Percentiles rank a stretch among this genome's conserved stretches.
Conservation (phyloP, 2,113 vertebrate species). For the Baryphthengus martii region DNA sequence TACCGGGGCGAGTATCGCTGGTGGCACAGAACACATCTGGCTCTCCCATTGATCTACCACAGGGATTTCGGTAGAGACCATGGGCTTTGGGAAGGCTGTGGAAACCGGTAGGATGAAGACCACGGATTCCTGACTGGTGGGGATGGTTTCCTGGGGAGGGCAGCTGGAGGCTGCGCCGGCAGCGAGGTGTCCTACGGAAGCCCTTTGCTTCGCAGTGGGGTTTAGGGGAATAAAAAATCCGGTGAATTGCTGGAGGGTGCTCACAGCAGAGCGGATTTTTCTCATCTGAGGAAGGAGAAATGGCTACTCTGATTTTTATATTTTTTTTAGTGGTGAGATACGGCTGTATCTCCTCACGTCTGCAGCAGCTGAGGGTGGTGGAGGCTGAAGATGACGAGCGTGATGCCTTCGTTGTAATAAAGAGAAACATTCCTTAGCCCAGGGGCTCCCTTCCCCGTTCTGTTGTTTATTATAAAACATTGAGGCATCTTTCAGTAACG, state of each 20-base stretch:
- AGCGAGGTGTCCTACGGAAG: fast-evolving
- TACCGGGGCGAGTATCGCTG: not conserved
- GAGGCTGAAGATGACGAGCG: too few species aligned
- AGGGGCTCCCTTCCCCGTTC: not conserved
- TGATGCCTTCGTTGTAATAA: not conserved
- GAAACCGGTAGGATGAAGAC: not conserved
- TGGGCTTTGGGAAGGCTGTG: not conserved
- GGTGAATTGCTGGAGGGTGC: fast-evolving
- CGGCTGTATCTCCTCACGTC: fast-evolving
- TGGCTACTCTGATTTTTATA: not conserved
- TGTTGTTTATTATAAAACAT: not conserved
- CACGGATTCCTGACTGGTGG: fast-evolving
- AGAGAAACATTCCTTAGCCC: not conserved
- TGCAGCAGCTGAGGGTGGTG: fast-evolving
- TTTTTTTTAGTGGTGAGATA: too few species aligned
- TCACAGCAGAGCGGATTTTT: not conserved
- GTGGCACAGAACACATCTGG: not conserved
- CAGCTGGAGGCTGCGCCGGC: too few species aligned
- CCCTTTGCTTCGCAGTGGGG: not conserved
- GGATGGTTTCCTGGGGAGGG: not conserved
- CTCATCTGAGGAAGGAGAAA: not conserved
- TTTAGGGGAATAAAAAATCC: not conserved
- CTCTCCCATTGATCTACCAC: not conserved
- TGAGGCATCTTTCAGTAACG: not conserved
- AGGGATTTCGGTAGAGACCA: not conserved